Percentiles rank a stretch among this genome's conserved stretches.
Conservation (phyloP, 2,888 invertebrate species). For the Hemithea aestivaria region DNA sequence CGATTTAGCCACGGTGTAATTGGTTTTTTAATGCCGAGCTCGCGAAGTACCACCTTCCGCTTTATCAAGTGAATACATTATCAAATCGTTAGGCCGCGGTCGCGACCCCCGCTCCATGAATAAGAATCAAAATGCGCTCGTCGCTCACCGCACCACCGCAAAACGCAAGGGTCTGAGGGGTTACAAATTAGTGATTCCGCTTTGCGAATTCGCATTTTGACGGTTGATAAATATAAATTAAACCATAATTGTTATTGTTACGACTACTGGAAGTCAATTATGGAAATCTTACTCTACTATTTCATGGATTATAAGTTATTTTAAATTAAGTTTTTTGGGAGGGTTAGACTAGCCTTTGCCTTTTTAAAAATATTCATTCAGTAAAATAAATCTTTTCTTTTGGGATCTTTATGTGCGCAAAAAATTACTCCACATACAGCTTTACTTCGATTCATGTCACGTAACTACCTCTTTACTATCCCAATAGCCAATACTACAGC, state of each 20-base stretch:
- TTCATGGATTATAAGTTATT: not conserved
- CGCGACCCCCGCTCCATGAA: slow-evolving; percentile 63
- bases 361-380: slow-evolving; percentile 13
- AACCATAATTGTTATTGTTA: slow-evolving; percentile 55
- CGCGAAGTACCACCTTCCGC: slow-evolving; percentile 75
- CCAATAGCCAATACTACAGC: no score
- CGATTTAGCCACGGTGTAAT: slow-evolving; percentile 77
- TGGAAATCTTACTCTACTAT: slow-evolving; percentile 17
- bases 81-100: slow-evolving; percentile 75
- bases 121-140: slow-evolving; percentile 72
- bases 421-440: no score
- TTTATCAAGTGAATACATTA: slow-evolving; percentile 79
- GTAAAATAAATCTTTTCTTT: no score
- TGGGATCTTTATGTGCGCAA: no score
- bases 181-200: slow-evolving; percentile 67
- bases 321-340: no score
- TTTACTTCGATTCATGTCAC: no score
- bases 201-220: slow-evolving; percentile 56
- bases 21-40: slow-evolving; percentile 77
- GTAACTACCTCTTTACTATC: slow-evolving; percentile 25
- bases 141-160: slow-evolving; percentile 47
- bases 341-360: slow-evolving; percentile 32
- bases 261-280: slow-evolving; percentile 22
- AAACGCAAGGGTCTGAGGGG: slow-evolving; percentile 49
- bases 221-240: slow-evolving; percentile 65